A percentile compares a stretch with the other conserved stretches of the same genome.
These are phyloP conservation scores for Cassiopea andromeda DNA, from an alignment of 30 jellyfish, hydroid and myxozoan genomes.

Conservation along the genomic window DNA sequence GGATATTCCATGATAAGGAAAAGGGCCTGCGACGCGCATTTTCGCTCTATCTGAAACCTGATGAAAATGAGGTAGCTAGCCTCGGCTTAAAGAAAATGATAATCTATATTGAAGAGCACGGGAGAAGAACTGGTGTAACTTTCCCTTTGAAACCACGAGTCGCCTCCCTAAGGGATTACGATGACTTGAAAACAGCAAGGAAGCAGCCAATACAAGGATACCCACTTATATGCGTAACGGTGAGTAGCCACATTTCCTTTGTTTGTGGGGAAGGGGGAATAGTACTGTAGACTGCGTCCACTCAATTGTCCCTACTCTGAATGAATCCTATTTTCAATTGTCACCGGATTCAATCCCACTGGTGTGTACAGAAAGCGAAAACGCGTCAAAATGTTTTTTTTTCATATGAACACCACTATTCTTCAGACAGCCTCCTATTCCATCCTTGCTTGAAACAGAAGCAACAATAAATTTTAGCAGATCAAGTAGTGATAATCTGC, in stretches of 20 bases:
- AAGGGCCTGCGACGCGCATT: slow-evolving; percentile 89
- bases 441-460: too few relatives aligned
- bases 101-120: slow-evolving; percentile 86
- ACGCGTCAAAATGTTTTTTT: too few relatives aligned
- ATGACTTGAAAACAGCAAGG: slow-evolving; percentile 61
- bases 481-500: too few relatives aligned
- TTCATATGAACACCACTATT: too few relatives aligned
- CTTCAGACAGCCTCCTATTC: too few relatives aligned
- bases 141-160: slow-evolving; percentile 94
- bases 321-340: too few relatives aligned
- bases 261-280: too few relatives aligned
- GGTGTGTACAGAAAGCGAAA: too few relatives aligned
- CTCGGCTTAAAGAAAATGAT: slow-evolving; percentile 81
- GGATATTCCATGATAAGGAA: slow-evolving; percentile 74
- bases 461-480: too few relatives aligned
- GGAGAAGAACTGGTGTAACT: slow-evolving; percentile 86
- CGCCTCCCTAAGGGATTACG: slow-evolving; percentile 88
- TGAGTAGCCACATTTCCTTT: background rate
- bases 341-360: too few relatives aligned
- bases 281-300: too few relatives aligned
- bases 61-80: slow-evolving; percentile 59
- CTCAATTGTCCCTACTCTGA: too few relatives aligned
- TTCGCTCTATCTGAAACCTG: slow-evolving; percentile 69
- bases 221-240: slow-evolving; percentile 99
- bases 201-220: slow-evolving; percentile 86